A percentile compares a stretch with the other conserved stretches of the same genome.
Conservation (phyloP, 2,888 invertebrate genomes). For the Pristionchus exspectatus region DNA sequence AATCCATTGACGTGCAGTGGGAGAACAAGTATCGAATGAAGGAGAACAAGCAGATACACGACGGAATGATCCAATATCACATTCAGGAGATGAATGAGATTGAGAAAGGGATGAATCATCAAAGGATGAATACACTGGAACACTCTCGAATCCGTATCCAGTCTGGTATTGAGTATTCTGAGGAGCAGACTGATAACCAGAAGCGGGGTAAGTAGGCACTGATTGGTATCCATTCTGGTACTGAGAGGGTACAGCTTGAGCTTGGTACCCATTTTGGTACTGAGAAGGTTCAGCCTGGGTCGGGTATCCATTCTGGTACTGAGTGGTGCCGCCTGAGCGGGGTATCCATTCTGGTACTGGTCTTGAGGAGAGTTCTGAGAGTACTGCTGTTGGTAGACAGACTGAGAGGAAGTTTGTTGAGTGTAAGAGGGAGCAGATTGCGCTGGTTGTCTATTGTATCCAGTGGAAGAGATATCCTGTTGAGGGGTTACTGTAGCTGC, state of each 20-base stretch:
- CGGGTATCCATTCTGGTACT: neutral
- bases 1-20: conserved; percentile 38
- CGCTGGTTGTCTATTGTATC: neutral
- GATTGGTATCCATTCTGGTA: neutral
- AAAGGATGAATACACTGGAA: neutral
- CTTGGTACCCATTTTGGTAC: neutral
- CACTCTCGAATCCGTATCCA: conserved; percentile 11
- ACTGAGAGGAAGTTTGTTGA: neutral
- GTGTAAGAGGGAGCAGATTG: neutral
- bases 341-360: neutral
- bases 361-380: neutral
- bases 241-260: no score
- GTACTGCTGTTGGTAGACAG: conserved; percentile 32
- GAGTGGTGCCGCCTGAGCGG: neutral
- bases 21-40: conserved; percentile 29
- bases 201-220: neutral
- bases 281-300: no score
- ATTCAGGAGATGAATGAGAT: conserved; percentile 8
- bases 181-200: neutral
- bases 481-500: neutral
- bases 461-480: neutral
- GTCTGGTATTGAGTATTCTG: neutral
- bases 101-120: neutral
- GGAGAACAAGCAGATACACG: conserved; percentile 40
- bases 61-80: conserved; percentile 1